A percentile compares a stretch with the other conserved stretches of the same genome.
These are phyloP conservation scores for Galaxias olidus DNA, from an alignment of 2,797 vertebrate species.

Conservation along the genomic window DNA sequence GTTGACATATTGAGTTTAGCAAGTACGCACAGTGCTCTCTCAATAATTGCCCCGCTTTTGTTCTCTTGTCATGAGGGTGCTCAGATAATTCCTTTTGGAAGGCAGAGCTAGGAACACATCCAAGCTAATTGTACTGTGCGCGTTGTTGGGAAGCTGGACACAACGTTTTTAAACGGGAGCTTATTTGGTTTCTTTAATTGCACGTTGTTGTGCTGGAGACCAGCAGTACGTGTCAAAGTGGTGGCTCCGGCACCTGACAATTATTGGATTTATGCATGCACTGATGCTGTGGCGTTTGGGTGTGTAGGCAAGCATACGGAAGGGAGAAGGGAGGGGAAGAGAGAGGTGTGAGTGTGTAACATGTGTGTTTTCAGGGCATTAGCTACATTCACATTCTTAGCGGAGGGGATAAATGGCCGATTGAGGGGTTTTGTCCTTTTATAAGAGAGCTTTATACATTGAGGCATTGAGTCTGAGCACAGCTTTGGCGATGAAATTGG, in stretches of 20 bases:
- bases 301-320: background rate
- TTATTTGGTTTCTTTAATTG: conserved; percentile 45
- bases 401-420: conserved; percentile 60
- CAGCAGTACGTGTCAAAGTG: conserved; percentile 48
- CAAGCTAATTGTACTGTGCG: conserved; percentile 64
- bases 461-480: conserved; percentile 60
- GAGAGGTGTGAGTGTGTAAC: background rate
- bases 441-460: conserved; percentile 62
- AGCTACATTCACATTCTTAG: conserved; percentile 64
- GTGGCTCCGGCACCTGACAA: conserved; percentile 46
- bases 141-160: conserved; percentile 46
- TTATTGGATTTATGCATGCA: conserved; percentile 48
- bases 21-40: conserved; percentile 66
- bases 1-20: conserved; percentile 69
- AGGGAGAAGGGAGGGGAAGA: conserved; percentile 2
- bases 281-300: conserved; percentile 15
- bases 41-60: conserved; percentile 72
- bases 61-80: conserved; percentile 67
- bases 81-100: conserved; percentile 66
- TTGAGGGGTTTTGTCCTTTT: conserved; percentile 59
- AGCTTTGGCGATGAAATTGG: conserved; percentile 63
- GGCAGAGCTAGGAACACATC: conserved; percentile 54
- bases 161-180: conserved; percentile 17
- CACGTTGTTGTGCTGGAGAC: conserved; percentile 48
- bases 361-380: conserved; percentile 48